Evolutionary conservation across 2,888 invertebrate genomes (phyloP).

Genomic region (Venustoraphidia nigricollis): DNA sequence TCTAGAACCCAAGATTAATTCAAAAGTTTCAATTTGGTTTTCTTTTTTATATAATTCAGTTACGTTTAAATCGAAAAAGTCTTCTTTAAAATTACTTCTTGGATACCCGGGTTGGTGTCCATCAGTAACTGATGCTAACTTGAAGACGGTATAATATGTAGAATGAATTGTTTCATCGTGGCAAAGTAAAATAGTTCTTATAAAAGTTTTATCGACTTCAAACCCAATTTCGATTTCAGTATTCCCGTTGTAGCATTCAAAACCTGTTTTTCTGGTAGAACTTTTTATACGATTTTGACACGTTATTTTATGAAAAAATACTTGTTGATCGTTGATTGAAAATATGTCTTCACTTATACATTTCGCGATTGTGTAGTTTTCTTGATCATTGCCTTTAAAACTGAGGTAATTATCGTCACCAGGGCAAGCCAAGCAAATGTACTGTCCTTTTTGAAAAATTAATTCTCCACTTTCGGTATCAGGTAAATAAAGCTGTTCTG

Average conservation of each 20-base stretch:
- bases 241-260: slow-evolving; percentile 29
- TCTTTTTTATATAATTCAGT: slow-evolving; percentile 11
- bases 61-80: slow-evolving; percentile 28
- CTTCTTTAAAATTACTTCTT: slow-evolving; percentile 33
- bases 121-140: slow-evolving; percentile 30
- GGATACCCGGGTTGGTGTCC: slow-evolving; percentile 31
- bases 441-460: slow-evolving; percentile 9
- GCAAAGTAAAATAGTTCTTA: slow-evolving; percentile 34
- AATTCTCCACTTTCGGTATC: slow-evolving; percentile 11
- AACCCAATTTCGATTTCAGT: slow-evolving; percentile 36
- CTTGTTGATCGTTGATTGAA: too few species aligned
- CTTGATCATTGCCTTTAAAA: too few species aligned
- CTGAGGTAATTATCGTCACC: slow-evolving; percentile 6
- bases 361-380: too few species aligned
- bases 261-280: slow-evolving; percentile 26
- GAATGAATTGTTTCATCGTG: slow-evolving; percentile 33
- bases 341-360: too few species aligned
- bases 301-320: too few species aligned
- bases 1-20: slow-evolving; percentile 15
- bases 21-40: slow-evolving; percentile 14
- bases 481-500: slow-evolving; percentile 13
- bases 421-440: slow-evolving; percentile 13
- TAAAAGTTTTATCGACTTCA: slow-evolving; percentile 27
- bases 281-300: too few species aligned
- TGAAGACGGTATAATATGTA: slow-evolving; percentile 35